phyloP scores from a whole-genome alignment of 2,797 vertebrate species.

The Melanotaenia parkinsoni region DNA sequence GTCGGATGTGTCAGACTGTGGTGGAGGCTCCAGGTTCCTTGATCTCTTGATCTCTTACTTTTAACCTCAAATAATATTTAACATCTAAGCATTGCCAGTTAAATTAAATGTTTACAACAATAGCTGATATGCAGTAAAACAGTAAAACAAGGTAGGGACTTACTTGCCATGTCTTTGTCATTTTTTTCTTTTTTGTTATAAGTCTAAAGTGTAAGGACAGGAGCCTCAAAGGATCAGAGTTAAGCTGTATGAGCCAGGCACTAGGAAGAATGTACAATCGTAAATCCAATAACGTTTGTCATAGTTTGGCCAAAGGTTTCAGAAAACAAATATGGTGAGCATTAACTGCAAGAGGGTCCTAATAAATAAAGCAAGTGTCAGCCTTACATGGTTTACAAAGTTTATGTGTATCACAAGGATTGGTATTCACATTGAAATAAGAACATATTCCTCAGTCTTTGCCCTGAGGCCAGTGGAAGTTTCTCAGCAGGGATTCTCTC shows the following conservation, averaged over 20 bases:
- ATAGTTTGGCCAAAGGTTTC: slow-evolving; percentile 24
- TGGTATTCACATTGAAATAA: slow-evolving; percentile 40
- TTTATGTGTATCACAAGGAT: slow-evolving; percentile 24
- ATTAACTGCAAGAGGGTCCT: slow-evolving; percentile 25
- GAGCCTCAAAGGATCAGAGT: neutral
- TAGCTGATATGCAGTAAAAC: neutral
- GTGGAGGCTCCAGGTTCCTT: slow-evolving; percentile 22
- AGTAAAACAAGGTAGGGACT: neutral
- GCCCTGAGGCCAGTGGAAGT: slow-evolving; percentile 46
- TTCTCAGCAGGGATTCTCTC: slow-evolving; percentile 32
- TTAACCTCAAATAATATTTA: neutral
- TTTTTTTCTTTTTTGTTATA: neutral
- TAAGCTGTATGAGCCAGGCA: slow-evolving; percentile 9
- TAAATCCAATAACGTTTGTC: slow-evolving; percentile 18
- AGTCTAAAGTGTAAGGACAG: neutral
- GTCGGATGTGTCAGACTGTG: slow-evolving; percentile 33
- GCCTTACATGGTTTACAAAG: slow-evolving; percentile 13
- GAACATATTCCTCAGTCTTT: slow-evolving; percentile 25
- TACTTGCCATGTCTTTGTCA: slow-evolving; percentile 3
- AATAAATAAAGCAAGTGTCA: slow-evolving; percentile 20
- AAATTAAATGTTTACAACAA: neutral
- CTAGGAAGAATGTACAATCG: slow-evolving; percentile 9
- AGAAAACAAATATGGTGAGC: slow-evolving; percentile 25
- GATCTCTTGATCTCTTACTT: neutral
- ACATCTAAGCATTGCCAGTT: neutral